Percentiles rank a stretch among this genome's conserved stretches.
phyloP scores from a whole-genome alignment of 2,888 invertebrate species.

The Mesorhabditis spiculigera region DNA sequence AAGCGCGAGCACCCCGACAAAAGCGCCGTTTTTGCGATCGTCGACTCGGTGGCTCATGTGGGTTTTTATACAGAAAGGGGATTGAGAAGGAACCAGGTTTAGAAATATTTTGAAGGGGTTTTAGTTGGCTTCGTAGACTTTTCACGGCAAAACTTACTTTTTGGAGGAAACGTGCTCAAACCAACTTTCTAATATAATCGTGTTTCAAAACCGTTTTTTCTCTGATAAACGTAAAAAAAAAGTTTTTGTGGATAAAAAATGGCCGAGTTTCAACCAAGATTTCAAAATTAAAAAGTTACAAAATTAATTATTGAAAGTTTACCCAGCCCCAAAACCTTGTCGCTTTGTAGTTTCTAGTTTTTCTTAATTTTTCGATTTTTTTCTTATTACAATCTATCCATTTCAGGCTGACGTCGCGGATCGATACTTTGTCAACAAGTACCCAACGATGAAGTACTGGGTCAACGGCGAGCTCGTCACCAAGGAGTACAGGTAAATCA shows the following conservation, averaged over 20 bases:
- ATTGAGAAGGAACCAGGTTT: too few relatives aligned
- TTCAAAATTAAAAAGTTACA: background rate
- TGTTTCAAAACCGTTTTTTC: too few relatives aligned
- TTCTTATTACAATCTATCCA: background rate
- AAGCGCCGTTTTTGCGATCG: conserved; percentile 51
- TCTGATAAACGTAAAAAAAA: too few relatives aligned
- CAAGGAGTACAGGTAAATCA: conserved; percentile 60
- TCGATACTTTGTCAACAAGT: conserved; percentile 94
- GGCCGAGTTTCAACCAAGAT: too few relatives aligned
- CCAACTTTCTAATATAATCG: too few relatives aligned
- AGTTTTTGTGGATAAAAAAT: too few relatives aligned
- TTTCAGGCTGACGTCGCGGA: conserved; percentile 70
- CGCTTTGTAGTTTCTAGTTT: background rate
- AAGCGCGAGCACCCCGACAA: conserved; percentile 35
- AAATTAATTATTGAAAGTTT: background rate
- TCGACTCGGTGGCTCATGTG: conserved; percentile 50
- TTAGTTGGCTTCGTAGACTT: too few relatives aligned
- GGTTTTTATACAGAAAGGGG: background rate
- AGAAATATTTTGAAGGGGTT: too few relatives aligned
- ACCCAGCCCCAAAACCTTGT: too few relatives aligned
- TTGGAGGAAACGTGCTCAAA: too few relatives aligned
- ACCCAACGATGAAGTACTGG: conserved; percentile 92
- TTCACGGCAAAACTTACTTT: too few relatives aligned
- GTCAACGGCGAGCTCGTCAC: conserved; percentile 62
- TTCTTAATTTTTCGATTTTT: background rate